Evolutionary conservation across 2,888 invertebrate genomes (phyloP).

Genomic region (Drosophila seclusa): DNA sequence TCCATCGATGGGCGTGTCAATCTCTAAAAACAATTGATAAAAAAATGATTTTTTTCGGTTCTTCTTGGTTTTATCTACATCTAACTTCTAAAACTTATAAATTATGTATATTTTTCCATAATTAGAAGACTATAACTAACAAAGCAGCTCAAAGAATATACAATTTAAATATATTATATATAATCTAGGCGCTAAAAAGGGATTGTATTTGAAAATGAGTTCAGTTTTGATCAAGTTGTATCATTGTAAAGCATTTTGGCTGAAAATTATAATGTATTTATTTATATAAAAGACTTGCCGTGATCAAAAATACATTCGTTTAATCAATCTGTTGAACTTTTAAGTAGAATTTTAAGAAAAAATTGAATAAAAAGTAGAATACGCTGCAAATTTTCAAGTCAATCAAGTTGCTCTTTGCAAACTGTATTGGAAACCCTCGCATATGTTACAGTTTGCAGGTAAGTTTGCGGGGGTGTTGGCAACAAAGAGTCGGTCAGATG

Average conservation of each 20-base stretch:
- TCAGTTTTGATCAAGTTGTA: background rate
- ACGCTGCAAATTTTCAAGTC: background rate
- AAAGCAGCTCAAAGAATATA: background rate
- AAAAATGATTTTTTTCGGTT: background rate
- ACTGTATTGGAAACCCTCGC: constrained; percentile 13
- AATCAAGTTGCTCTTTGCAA: background rate
- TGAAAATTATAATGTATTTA: background rate
- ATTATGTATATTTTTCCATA: accelerated
- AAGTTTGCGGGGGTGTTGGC: constrained; percentile 52
- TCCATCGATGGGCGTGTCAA: background rate
- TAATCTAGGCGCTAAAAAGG: background rate
- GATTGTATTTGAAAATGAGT: background rate
- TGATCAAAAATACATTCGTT: background rate
- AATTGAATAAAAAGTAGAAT: background rate
- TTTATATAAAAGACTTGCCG: accelerated
- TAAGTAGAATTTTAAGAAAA: background rate
- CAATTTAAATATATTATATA: background rate
- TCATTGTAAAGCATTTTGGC: background rate
- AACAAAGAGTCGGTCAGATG: constrained; percentile 10
- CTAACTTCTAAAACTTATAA: background rate
- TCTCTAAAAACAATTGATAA: background rate
- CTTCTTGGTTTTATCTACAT: background rate
- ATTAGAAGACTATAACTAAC: background rate
- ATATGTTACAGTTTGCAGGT: constrained; percentile 1
- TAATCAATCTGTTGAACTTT: background rate